Base-by-base conservation (phyloP, 2,888 invertebrate species). In the Tuberolachnus salignus region DNA sequence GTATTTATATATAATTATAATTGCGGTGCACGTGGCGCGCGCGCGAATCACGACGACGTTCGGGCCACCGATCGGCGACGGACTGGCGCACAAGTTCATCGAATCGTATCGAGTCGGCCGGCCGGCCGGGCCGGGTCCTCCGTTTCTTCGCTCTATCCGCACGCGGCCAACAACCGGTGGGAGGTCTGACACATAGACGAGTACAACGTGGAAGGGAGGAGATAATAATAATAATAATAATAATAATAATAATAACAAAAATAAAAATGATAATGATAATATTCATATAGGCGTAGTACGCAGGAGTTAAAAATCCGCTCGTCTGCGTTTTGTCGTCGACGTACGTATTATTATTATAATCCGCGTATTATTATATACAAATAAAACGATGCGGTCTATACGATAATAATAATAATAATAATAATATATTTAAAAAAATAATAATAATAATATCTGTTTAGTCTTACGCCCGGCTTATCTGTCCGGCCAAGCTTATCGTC, bases 301-400 rank as follows among this genome's bases (percentile, higher is more conserved):
- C 55, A 64, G 64, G 42, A 55, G 55, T 55, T 75, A 75, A 57
- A 46, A 59, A n/a, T n/a, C n/a, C 46, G 66, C 66, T 66, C 1
- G 74, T 75, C 75, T 75, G 75, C 19, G 75, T 75, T 66, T 75
- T 66, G 75, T 75, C 75, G 57, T n/a, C n/a, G 6, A 64, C 55
- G 75, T 34, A 34, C 34, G 34, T 34, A 34, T 34, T 34, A 34
- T 34, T 34, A 34, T 34, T 34, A 34, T 34, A 4, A 34, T 34
- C n/a, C n/a, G 44, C 19, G 44, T 67, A 46, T 26, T 11, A 14
- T 51, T 34, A 13, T 53, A 51, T 42, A 51, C 61, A 63, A 49
- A 61, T 34, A 34, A 34, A 71, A 4, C n/a, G 73, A 64, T 26
- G 9, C 26, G 10, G 26, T 59, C 16, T 16, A 46, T 66, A 53